phyloP scores from a whole-genome alignment of 2,113 vertebrate genomes.

The Oreochromis spilurus region DNA sequence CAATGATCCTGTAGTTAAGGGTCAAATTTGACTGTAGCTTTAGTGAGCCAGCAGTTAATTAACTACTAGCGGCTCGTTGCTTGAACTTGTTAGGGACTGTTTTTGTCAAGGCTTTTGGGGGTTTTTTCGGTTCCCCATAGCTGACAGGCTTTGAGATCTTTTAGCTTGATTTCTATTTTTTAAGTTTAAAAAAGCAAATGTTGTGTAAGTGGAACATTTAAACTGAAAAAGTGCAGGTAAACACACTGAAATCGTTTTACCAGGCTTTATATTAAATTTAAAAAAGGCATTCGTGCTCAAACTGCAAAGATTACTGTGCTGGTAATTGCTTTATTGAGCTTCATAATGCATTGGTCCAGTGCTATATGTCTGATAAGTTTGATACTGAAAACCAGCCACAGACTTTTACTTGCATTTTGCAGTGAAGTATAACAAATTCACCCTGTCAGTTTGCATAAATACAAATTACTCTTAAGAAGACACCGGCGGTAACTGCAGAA shows the following conservation, averaged over 20 bases:
- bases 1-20: background rate
- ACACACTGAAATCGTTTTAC: background rate
- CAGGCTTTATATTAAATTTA: background rate
- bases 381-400: background rate
- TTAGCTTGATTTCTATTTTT: background rate
- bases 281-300: background rate
- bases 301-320: background rate
- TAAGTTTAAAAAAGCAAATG: background rate
- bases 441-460: background rate
- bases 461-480: background rate
- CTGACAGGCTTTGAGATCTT: background rate
- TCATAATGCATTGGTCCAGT: background rate
- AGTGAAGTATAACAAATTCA: background rate
- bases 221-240: background rate
- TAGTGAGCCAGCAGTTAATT: background rate
- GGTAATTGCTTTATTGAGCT: background rate
- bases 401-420: background rate
- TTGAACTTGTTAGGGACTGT: background rate
- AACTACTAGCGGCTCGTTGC: background rate
- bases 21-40: background rate
- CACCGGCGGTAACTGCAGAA: background rate
- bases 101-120: background rate
- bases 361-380: background rate
- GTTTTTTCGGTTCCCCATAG: background rate
- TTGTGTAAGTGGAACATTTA: background rate